phyloP scores from a whole-genome alignment of 2,113 vertebrate genomes.

The Pelobates fuscus region DNA sequence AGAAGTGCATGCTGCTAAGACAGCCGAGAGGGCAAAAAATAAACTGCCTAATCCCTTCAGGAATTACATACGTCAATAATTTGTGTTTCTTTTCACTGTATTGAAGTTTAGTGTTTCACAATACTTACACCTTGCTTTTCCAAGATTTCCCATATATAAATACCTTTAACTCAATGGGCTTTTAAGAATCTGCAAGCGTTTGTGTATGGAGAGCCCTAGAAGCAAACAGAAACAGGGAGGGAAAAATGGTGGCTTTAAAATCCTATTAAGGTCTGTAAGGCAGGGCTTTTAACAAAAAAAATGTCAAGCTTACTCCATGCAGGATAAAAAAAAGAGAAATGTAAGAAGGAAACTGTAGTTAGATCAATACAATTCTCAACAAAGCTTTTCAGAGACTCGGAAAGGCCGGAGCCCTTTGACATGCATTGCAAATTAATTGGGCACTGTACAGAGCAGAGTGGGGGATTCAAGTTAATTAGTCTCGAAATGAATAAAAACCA shows the following conservation, averaged over 20 bases:
- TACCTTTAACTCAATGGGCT: conserved; percentile 30
- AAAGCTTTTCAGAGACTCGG: conserved; percentile 75
- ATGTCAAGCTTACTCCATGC: conserved; percentile 68
- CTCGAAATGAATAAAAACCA: conserved; percentile 81
- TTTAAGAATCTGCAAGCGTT: conserved; percentile 31
- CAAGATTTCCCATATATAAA: conserved; percentile 48
- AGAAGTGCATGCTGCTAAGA: conserved; percentile 6
- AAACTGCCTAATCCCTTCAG: conserved; percentile 16
- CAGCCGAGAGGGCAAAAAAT: conserved; percentile 21
- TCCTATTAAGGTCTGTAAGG: conserved; percentile 68
- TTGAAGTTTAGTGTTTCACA: conserved; percentile 23
- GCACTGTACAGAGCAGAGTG: conserved; percentile 78
- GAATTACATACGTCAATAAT: conserved; percentile 46
- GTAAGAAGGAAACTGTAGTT: conserved; percentile 72
- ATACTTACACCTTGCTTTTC: conserved; percentile 46
- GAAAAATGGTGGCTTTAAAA: conserved; percentile 62
- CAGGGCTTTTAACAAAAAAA: conserved; percentile 60
- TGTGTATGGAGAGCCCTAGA: conserved; percentile 39
- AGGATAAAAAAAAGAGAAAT: conserved; percentile 51
- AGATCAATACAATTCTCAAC: conserved; percentile 88
- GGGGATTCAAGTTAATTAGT: conserved; percentile 97
- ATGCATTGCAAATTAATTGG: conserved; percentile 87
- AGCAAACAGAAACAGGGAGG: conserved; percentile 36
- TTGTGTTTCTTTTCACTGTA: conserved; percentile 46
- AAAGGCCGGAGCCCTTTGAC: conserved; percentile 81